Base-by-base conservation (phyloP, 92 coral and sea anemone genomes). In the Palythoa grandiflora region DNA sequence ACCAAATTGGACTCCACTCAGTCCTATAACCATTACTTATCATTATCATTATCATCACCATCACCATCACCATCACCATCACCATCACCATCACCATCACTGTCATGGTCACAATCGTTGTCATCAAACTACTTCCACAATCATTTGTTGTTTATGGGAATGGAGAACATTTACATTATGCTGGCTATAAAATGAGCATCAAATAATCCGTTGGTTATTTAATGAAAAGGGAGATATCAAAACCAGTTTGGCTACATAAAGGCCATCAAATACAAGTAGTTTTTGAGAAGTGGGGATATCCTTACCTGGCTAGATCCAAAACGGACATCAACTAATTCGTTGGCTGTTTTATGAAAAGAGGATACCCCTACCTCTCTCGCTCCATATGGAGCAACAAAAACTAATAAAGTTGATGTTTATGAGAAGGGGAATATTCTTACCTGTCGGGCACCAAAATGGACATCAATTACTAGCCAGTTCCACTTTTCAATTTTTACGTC, bases 391-490 rank as follows among this genome's bases (percentile, higher is more conserved):
- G 39, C 54, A 61, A 1, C 73, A 57, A 59, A 15, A 77, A 53
- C 68, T 57, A 51, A 55, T 13, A 7, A 13, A 17, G 0, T 13
- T 80, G 37, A 20, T 35, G 9, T 59, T 14, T 63, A 19, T n/a
- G 75, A 11, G 75, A 70, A 35, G 5, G n/a, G 47, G 16, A 38
- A 10, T 14, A 70, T 70, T 44, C n/a, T 68, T n/a, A 90, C 98
- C 87, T 80, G 90, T 59, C 91, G 86, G 5, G 96, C 93, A 1
- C 96, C 93, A 68, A 95, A 85, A 71, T 95, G 98, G 84, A 95
- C 89, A 71, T 97, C 99, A 50, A 97, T 95, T 51, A 97, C 99
- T 13, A 97, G 91, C 99, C 99, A 97, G 78, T 95, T 97, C 97
- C 98, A 94, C 70, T 94, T 97, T 90, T 93, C 93, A 17, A 97